A percentile compares a stretch with the other conserved stretches of the same genome.
Evolutionary conservation across 2,888 invertebrate species (phyloP).

Genomic region (Sphinx pinastri): DNA sequence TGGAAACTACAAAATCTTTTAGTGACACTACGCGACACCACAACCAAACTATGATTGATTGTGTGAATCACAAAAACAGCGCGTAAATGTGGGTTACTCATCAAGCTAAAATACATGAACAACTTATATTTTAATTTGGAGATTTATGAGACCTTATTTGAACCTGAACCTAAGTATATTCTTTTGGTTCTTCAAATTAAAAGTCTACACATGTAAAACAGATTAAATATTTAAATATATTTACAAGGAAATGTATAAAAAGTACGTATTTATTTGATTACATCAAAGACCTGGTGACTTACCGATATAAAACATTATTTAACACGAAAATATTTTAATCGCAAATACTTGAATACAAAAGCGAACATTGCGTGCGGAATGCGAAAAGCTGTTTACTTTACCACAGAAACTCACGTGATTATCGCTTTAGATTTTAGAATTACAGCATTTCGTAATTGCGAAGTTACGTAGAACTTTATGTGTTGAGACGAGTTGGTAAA

Average conservation of each 20-base stretch:
- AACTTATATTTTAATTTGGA: too few species aligned
- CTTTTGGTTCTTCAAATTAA: not conserved
- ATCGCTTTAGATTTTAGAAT: conserved; percentile 11
- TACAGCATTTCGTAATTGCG: conserved; percentile 14
- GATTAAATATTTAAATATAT: not conserved
- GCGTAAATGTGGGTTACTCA: too few species aligned
- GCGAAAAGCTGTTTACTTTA: not conserved
- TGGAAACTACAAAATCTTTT: too few species aligned
- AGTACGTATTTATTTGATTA: not conserved
- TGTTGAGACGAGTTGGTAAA: conserved; percentile 2
- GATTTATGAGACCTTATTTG: too few species aligned
- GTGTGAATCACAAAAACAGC: too few species aligned
- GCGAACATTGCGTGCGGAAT: conserved; percentile 1
- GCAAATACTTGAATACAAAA: conserved; percentile 19
- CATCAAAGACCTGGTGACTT: not conserved
- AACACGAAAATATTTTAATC: conserved; percentile 24
- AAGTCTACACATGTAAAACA: not conserved
- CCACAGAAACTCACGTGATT: conserved; percentile 1
- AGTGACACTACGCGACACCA: too few species aligned
- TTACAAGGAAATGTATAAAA: conserved; percentile 8
- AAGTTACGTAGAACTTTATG: not conserved
- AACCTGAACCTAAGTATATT: not conserved
- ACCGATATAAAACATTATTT: conserved; percentile 8
- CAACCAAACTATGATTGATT: too few species aligned
- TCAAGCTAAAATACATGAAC: too few species aligned